Conservation (phyloP, 2,113 vertebrate species). For the Microcebus lehilahytsara region DNA sequence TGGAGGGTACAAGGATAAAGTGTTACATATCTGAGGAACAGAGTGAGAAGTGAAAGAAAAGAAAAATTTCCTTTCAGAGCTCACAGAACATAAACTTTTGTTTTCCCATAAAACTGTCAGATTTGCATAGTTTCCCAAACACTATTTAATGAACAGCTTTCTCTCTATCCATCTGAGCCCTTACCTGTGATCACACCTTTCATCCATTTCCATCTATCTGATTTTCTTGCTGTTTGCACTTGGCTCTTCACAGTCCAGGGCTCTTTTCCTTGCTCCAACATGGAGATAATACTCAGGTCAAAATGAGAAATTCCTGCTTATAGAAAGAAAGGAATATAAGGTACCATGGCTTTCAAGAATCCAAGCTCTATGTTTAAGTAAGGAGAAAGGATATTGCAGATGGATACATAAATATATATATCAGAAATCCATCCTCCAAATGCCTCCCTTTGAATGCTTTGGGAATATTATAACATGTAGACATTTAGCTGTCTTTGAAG, state of each 20-base stretch:
- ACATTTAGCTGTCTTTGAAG: background rate
- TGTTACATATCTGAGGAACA: too few species aligned
- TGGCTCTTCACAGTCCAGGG: background rate
- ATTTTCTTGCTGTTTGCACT: background rate
- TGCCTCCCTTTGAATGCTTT: too few species aligned
- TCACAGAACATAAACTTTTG: background rate
- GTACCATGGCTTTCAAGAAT: background rate
- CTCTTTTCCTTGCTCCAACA: background rate
- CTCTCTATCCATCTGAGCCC: background rate
- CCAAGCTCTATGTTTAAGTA: background rate
- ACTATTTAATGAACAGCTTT: background rate
- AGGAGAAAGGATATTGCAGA: background rate
- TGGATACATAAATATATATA: background rate
- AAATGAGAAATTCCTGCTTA: background rate
- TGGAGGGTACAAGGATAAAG: too few species aligned
- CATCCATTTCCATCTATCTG: background rate
- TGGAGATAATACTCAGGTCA: background rate
- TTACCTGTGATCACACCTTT: background rate
- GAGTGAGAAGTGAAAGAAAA: background rate
- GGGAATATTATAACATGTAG: background rate
- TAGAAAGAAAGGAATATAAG: background rate
- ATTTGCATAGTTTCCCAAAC: background rate
- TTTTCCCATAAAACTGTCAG: background rate
- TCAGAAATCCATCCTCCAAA: background rate
- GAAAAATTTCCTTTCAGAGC: background rate